A percentile compares a stretch with the other conserved stretches of the same genome.
phyloP scores from a whole-genome alignment of 2,797 vertebrate species.

The Anabacerthia variegaticeps region DNA sequence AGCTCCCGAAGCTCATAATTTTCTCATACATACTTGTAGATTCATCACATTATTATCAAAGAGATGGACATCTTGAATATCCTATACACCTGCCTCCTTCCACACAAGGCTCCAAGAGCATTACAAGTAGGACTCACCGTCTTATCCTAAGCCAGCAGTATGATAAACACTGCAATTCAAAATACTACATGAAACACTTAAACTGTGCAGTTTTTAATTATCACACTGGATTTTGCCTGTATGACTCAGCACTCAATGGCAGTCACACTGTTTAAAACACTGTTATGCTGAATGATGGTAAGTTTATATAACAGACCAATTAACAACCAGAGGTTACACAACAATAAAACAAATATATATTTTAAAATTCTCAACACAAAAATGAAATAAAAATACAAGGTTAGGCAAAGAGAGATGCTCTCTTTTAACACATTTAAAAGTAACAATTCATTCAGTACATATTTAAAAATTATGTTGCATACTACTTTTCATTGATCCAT shows the following conservation, averaged over 20 bases:
- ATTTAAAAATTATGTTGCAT: fast-evolving
- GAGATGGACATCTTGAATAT: not conserved
- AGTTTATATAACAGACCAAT: not conserved
- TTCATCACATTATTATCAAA: not conserved
- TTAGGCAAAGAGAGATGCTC: not conserved
- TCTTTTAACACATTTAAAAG: not conserved
- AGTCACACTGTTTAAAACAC: not conserved
- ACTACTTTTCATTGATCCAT: not conserved
- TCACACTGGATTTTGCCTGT: not conserved
- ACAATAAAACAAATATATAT: not conserved
- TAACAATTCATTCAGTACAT: not conserved
- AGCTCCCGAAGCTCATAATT: not conserved
- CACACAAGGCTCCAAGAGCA: not conserved
- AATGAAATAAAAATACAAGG: not conserved
- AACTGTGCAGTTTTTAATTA: not conserved
- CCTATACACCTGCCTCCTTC: not conserved
- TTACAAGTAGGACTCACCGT: not conserved
- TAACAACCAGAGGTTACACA: not conserved
- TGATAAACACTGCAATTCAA: not conserved
- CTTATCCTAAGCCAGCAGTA: not conserved
- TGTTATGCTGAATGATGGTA: not conserved
- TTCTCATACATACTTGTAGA: not conserved
- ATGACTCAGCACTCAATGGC: not conserved
- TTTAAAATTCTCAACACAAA: not conserved
- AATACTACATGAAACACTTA: not conserved